Evolutionary conservation across 1,140 invertebrate species (phyloP).

Genomic region (Drosophila nasuta): DNA sequence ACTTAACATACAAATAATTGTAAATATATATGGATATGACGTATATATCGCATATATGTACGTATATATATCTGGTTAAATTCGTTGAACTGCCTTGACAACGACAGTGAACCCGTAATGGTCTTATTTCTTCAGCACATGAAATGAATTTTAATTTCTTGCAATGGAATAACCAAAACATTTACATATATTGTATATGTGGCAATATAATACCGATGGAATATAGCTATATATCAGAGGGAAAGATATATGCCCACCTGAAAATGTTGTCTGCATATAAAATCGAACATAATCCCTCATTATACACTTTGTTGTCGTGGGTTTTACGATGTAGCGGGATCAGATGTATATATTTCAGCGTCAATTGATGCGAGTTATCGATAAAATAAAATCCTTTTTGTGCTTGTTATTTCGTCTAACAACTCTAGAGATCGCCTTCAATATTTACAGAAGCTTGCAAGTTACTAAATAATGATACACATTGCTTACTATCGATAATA

Average conservation of each 20-base stretch:
- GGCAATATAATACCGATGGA: not conserved
- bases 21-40: not conserved
- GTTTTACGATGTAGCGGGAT: no score
- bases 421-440: no score
- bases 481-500: no score
- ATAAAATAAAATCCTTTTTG: no score
- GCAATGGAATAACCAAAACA: conserved; percentile 26
- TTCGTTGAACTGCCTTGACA: conserved; percentile 22
- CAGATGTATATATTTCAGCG: no score
- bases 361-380: no score
- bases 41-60: not conserved
- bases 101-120: conserved; percentile 6
- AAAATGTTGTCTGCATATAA: conserved; percentile 3
- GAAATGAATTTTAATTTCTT: conserved; percentile 72
- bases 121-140: conserved; percentile 45
- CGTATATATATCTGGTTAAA: conserved; percentile 2
- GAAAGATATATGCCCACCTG: not conserved
- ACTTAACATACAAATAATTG: not conserved
- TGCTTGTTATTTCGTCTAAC: no score
- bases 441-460: no score
- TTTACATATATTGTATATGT: not conserved
- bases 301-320: not conserved
- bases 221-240: conserved; percentile 1
- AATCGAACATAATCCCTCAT: conserved; percentile 8
- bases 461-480: no score